phyloP scores from a whole-genome alignment of 2,888 invertebrate genomes.

The Leucoma salicis region DNA sequence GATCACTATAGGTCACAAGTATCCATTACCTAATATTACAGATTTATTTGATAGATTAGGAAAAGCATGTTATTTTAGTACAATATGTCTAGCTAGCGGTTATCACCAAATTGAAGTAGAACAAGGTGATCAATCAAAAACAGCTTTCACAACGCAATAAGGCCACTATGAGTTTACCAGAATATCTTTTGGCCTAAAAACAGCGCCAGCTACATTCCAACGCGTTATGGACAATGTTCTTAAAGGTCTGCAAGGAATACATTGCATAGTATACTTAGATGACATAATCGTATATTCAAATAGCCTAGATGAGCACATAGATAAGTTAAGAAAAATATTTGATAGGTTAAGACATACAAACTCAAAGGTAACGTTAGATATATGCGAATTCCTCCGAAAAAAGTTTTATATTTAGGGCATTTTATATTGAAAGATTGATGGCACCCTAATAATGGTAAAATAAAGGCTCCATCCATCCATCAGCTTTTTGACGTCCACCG shows the following conservation, averaged over 20 bases:
- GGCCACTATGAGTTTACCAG: too few relatives aligned
- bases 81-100: neutral
- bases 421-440: neutral
- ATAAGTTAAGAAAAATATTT: neutral
- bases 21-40: too few relatives aligned
- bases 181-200: too few relatives aligned
- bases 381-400: neutral
- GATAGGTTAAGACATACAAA: neutral
- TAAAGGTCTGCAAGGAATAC: too few relatives aligned
- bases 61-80: neutral
- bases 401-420: neutral
- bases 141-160: too few relatives aligned
- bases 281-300: neutral
- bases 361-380: neutral
- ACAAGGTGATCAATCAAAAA: too few relatives aligned
- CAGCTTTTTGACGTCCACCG: too few relatives aligned
- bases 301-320: neutral
- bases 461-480: too few relatives aligned
- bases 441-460: neutral
- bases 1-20: too few relatives aligned
- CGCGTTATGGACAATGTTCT: too few relatives aligned
- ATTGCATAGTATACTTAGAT: neutral
- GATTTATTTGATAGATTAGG: conserved; percentile 1
- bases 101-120: conserved; percentile 1
- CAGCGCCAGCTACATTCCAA: too few relatives aligned